Evolutionary conservation across 2,888 invertebrate species (phyloP), one percentile per base, ranked within the genome.

Genomic region (Piscicola geometra): DNA sequence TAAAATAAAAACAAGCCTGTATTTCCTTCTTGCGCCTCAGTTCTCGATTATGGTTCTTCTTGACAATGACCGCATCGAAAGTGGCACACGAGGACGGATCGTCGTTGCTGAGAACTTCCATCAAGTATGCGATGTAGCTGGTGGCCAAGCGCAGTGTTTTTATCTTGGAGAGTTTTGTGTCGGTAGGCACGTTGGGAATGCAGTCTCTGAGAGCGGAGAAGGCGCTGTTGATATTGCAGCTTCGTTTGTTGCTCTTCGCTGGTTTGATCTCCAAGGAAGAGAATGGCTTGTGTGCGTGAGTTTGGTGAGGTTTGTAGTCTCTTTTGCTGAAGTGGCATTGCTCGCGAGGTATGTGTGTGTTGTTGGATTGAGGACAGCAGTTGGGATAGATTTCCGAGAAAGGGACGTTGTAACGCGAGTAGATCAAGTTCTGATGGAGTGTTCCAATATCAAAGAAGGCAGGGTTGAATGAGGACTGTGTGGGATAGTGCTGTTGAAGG

Each of bases 111-210:
- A 96, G 85, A 0, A 95, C 92, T 80, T 92, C 91, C 87, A 93
- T 93, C 76, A 97, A 88, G 86, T 95, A 95, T 3, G 92, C 91
- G 81, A 85, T 85, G 78, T 85, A 85, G 78, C 83, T 83, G 28
- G 83, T 95, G 0, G 96, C 96, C 82, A 97, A 87, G 77, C 95
- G 89, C 35, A 97, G 88, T 0, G 96, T 97, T 87, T 97, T 97
- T 81, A 96, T 96, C 90, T 94, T 89, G 21, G 94, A 94, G 35
- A 95, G 86, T 86, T 96, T 97, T 0, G 96, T 97, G 83, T 97
- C 96, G 0, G 92, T 91, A 0, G 96, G 96, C 0, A 97, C 95
- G 83, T 96, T 95, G 0, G 96, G 96, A 81, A 97, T 97, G 85
- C 94, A 93, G 79, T 94, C 94, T 21, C 96, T 86, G 0, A 97